These are phyloP conservation scores for Nasalis larvatus DNA, from an alignment of 2,113 vertebrate genomes.

Conservation along the genomic window DNA sequence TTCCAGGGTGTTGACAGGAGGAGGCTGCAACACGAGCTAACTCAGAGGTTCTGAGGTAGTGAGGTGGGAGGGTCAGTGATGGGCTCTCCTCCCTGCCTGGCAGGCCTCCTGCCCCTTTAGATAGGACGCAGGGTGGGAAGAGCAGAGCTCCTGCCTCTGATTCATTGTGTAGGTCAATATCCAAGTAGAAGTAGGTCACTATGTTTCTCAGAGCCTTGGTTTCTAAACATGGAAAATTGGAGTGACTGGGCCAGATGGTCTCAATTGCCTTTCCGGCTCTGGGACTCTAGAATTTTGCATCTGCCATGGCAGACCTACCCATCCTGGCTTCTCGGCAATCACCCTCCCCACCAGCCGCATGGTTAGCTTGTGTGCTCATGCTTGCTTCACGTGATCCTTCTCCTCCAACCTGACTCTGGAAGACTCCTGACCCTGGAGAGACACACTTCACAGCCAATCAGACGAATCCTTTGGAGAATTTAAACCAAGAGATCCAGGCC, in stretches of 20 bases:
- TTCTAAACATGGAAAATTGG: not conserved
- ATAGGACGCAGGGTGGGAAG: not conserved
- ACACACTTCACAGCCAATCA: not conserved
- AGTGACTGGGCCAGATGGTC: too few relatives aligned
- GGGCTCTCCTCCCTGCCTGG: not conserved
- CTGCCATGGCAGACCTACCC: not conserved
- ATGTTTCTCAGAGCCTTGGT: not conserved
- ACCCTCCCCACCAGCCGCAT: rapidly evolving
- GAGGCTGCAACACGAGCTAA: not conserved
- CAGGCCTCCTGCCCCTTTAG: not conserved
- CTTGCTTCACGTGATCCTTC: not conserved
- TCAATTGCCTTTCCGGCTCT: not conserved
- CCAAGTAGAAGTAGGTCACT: not conserved
- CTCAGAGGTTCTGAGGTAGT: not conserved
- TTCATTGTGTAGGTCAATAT: not conserved
- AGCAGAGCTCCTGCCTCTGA: not conserved
- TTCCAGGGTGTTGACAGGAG: not conserved
- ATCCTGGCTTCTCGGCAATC: not conserved
- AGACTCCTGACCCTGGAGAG: not conserved
- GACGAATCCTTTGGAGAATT: not conserved
- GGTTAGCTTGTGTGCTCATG: not conserved
- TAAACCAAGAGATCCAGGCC: not conserved
- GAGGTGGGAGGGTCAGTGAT: not conserved
- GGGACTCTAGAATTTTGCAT: not conserved
- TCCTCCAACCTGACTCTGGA: not conserved